Conservation (phyloP, 1,140 invertebrate species). For the Aphis craccivora region DNA sequence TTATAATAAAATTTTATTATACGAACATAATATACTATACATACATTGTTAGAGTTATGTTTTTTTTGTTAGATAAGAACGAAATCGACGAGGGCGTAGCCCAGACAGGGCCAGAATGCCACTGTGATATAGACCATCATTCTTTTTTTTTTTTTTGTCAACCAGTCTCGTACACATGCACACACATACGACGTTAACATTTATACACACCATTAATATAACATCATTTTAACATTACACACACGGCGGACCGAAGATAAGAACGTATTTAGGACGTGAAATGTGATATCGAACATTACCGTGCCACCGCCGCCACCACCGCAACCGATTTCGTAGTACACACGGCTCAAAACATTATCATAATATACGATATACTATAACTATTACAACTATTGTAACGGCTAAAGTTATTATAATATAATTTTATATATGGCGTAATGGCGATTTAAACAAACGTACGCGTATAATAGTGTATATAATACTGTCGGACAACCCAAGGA, state of each 20-base stretch:
- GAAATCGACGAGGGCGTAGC: slow-evolving; percentile 13
- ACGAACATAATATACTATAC: slow-evolving; percentile 8
- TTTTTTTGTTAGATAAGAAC: slow-evolving; percentile 5
- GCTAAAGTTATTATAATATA: neutral
- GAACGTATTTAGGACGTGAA: slow-evolving; percentile 2
- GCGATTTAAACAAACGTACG: neutral
- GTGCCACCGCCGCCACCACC: neutral
- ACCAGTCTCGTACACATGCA: neutral
- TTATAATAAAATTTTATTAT: slow-evolving; percentile 21
- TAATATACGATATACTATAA: neutral
- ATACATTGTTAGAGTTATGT: slow-evolving; percentile 10
- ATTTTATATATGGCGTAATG: neutral
- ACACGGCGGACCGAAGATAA: neutral
- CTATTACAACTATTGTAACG: neutral
- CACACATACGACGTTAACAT: neutral
- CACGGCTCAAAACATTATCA: neutral
- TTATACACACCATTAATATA: neutral
- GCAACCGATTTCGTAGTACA: neutral
- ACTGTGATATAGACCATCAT: neutral
- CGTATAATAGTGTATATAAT: neutral
- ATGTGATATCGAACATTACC: slow-evolving; percentile 32
- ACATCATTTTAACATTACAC: neutral
- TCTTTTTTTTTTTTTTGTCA: slow-evolving; percentile 15
- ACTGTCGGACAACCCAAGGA: neutral
- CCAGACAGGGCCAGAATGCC: neutral